Conservation (phyloP, 2,797 vertebrate genomes). For the Chiroxiphia lanceolata region DNA sequence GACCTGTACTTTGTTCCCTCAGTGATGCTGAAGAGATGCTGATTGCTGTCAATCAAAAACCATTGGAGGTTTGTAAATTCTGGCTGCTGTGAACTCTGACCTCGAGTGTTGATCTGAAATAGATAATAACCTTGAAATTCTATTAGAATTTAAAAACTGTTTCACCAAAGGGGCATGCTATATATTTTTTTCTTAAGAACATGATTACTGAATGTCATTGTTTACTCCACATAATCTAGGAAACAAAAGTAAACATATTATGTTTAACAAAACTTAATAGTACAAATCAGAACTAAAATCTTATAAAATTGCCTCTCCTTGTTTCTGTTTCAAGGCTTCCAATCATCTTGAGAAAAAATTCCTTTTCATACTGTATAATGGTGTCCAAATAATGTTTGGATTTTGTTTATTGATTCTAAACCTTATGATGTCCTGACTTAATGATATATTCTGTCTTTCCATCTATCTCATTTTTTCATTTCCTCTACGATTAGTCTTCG, state of each 20-base stretch:
- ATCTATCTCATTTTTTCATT: constrained; percentile 6
- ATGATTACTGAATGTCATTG: constrained; percentile 57
- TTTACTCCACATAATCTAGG: constrained; percentile 55
- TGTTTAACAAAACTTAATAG: constrained; percentile 52
- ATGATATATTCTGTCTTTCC: not conserved
- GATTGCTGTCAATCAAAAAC: constrained; percentile 98
- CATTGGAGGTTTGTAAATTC: constrained; percentile 90
- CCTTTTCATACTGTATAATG: not conserved
- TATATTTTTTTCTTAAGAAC: constrained; percentile 70
- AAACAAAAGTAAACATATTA: constrained; percentile 38
- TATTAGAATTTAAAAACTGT: constrained; percentile 94
- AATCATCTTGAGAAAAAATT: constrained; percentile 6
- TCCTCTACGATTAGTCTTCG: constrained; percentile 5
- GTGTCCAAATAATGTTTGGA: constrained; percentile 10
- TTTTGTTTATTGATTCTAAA: constrained; percentile 39
- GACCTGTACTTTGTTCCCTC: constrained; percentile 92
- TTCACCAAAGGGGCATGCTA: constrained; percentile 75
- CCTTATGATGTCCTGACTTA: constrained; percentile 14
- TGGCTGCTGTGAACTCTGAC: constrained; percentile 93
- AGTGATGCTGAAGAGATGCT: constrained; percentile 90
- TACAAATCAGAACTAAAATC: constrained; percentile 47
- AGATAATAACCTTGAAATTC: constrained; percentile 97
- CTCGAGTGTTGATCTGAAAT: constrained; percentile 87
- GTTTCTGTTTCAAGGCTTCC: constrained; percentile 9
- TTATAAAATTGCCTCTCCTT: not conserved